Percentiles rank a stretch among this genome's conserved stretches.
These are phyloP conservation scores for Pangasius macronema DNA, from an alignment of 2,797 vertebrate genomes.

Conservation along the genomic window DNA sequence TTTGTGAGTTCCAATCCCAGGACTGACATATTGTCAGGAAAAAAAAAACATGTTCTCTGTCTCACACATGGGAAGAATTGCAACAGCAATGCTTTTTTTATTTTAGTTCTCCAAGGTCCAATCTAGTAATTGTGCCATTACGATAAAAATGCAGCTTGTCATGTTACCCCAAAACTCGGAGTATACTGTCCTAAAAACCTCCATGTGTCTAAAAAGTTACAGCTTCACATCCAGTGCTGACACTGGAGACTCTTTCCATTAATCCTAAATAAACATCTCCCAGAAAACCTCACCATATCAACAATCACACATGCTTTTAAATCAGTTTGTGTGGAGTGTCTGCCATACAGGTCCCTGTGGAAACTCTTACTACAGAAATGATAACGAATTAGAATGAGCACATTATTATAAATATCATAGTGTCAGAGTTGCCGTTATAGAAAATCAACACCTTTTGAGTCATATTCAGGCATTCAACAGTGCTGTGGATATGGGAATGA, in stretches of 20 bases:
- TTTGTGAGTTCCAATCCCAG: not conserved
- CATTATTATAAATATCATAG: not conserved
- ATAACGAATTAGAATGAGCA: not conserved
- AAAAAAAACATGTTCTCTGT: slow-evolving; percentile 1
- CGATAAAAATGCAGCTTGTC: not conserved
- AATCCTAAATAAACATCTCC: not conserved
- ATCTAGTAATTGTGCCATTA: not conserved
- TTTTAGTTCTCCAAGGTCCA: not conserved
- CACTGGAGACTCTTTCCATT: not conserved
- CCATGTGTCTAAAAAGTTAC: not conserved
- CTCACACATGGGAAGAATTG: not conserved
- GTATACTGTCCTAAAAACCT: not conserved
- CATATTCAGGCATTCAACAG: not conserved
- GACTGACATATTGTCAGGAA: not conserved
- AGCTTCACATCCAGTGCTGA: not conserved
- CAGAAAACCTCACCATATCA: not conserved
- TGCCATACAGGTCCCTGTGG: not conserved
- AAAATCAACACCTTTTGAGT: not conserved
- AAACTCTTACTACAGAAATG: not conserved
- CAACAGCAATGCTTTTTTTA: not conserved
- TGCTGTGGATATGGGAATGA: not conserved
- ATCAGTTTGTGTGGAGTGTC: not conserved
- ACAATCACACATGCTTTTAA: not conserved
- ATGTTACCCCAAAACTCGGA: not conserved
- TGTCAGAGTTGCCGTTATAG: not conserved